These are phyloP conservation scores for Orestias chungarensis DNA, from an alignment of 2,797 vertebrate genomes.

Conservation along the genomic window DNA sequence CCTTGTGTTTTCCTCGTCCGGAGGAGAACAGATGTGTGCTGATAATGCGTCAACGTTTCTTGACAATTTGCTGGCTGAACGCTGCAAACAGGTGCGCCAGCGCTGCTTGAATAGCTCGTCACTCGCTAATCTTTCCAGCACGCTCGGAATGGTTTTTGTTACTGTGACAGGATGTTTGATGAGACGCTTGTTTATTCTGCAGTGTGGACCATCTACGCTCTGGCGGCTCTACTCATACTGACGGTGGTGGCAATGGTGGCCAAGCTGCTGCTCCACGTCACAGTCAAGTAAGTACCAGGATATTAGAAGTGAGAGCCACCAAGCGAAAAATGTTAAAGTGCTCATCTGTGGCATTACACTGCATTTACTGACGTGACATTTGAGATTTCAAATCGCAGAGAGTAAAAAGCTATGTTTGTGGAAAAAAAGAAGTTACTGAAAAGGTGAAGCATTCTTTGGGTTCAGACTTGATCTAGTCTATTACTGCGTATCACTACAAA, in stretches of 20 bases:
- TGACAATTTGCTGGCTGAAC: conserved; percentile 50
- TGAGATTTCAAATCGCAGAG: background rate
- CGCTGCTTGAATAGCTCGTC: conserved; percentile 19
- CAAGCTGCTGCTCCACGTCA: conserved; percentile 91
- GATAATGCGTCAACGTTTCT: conserved; percentile 43
- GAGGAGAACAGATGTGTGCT: conserved; percentile 55
- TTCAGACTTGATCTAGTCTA: no score
- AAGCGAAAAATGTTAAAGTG: conserved; percentile 10
- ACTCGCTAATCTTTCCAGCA: conserved; percentile 40
- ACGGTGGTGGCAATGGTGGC: conserved; percentile 91
- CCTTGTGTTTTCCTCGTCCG: conserved; percentile 31
- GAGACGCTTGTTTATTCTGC: conserved; percentile 36
- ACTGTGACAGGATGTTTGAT: conserved; percentile 24
- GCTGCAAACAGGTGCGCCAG: conserved; percentile 50
- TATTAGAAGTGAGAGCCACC: background rate
- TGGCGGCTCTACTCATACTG: conserved; percentile 90
- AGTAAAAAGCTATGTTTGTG: background rate
- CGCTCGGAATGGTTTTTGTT: conserved; percentile 38
- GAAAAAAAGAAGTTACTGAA: background rate
- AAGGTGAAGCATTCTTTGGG: background rate
- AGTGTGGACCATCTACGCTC: conserved; percentile 96
- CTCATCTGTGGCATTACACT: background rate
- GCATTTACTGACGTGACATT: background rate
- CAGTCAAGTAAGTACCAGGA: conserved; percentile 88
- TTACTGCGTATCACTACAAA: no score